These are phyloP conservation scores for Setophaga kirtlandii DNA, from an alignment of 2,113 vertebrate species.

Conservation along the genomic window DNA sequence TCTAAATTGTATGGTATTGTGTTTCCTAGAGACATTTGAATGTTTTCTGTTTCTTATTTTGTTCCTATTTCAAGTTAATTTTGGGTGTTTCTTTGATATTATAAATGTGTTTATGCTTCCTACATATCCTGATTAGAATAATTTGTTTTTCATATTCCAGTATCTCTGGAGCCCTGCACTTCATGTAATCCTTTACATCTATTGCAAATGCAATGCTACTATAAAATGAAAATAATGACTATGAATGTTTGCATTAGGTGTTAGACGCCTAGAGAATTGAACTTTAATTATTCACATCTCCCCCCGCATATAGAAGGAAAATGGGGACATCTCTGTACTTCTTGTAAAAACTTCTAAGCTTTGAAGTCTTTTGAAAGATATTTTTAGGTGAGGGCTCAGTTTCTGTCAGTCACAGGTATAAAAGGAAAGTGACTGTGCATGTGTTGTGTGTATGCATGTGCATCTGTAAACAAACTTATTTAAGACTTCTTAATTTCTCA, in stretches of 20 bases:
- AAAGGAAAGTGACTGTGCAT: neutral
- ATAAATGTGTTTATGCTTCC: neutral
- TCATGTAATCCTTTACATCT: neutral
- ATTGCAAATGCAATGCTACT: neutral
- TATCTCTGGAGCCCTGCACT: neutral
- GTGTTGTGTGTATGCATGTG: neutral
- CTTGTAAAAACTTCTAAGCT: neutral
- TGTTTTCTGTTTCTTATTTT: neutral
- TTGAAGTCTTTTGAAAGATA: slow-evolving; percentile 17
- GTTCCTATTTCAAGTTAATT: neutral
- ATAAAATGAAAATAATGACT: neutral
- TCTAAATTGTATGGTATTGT: neutral
- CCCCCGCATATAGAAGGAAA: neutral
- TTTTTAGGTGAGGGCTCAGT: neutral
- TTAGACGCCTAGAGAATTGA: neutral
- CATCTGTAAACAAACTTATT: neutral
- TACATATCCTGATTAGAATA: neutral
- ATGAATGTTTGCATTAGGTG: neutral
- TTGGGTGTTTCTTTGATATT: neutral
- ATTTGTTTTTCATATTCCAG: neutral
- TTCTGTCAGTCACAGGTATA: neutral
- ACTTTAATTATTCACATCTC: neutral
- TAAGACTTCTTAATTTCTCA: neutral
- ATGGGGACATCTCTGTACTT: neutral
- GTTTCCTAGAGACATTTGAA: neutral